phyloP scores from a whole-genome alignment of 92 coral and sea anemone species.

The Paramuricea clavata region DNA sequence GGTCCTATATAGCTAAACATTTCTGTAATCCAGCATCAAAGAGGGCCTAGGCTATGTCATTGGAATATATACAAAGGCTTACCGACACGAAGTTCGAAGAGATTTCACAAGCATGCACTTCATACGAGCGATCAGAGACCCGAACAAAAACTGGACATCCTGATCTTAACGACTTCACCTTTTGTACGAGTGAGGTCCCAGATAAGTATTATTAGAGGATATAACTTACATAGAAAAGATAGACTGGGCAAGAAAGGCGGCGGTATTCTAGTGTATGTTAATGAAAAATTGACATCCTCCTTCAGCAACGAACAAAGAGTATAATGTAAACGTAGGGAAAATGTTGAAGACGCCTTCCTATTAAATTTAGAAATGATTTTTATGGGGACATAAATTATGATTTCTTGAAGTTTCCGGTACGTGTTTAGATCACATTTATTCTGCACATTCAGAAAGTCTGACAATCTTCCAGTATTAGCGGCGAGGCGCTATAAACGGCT shows the following conservation, averaged over 20 bases:
- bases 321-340: neutral
- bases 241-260: slow-evolving; percentile 26
- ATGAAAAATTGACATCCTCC: neutral
- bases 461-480: slow-evolving; percentile 9
- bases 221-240: slow-evolving; percentile 19
- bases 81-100: slow-evolving; percentile 17
- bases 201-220: slow-evolving; percentile 5
- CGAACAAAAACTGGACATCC: neutral
- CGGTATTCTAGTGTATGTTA: neutral
- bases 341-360: neutral
- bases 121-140: neutral
- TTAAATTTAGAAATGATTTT: neutral
- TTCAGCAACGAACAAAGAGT: neutral
- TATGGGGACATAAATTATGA: neutral
- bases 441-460: neutral
- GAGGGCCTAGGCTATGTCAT: slow-evolving; percentile 1
- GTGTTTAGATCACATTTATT: neutral
- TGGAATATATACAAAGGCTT: slow-evolving; percentile 24
- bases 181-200: neutral
- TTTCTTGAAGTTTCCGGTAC: neutral
- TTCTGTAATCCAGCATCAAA: neutral
- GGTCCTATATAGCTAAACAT: neutral
- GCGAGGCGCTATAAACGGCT: slow-evolving; percentile 41
- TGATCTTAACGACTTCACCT: slow-evolving; percentile 5
- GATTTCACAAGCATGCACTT: slow-evolving; percentile 16